A percentile compares a stretch with the other conserved stretches of the same genome.
Evolutionary conservation across 2,113 vertebrate genomes (phyloP).

Genomic region (Amazona guildingii): DNA sequence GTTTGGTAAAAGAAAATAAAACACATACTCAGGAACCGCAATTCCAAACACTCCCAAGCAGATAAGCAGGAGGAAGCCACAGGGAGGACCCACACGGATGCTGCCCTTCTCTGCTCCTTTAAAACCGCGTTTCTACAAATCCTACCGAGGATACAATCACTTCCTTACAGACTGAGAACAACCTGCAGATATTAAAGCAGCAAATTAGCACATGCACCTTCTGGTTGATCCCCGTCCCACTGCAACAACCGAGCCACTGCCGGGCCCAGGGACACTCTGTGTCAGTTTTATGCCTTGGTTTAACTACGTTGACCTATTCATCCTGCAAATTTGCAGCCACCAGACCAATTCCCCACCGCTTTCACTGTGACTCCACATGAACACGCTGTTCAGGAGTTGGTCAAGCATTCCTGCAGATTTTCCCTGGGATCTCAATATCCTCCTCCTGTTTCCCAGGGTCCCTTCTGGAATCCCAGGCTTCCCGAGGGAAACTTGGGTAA

Average conservation of each 20-base stretch:
- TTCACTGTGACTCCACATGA: fast-evolving
- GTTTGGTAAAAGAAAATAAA: background rate
- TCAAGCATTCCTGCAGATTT: fast-evolving
- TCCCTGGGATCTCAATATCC: fast-evolving
- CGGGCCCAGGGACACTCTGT: background rate
- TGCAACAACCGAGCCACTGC: background rate
- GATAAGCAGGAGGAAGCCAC: background rate
- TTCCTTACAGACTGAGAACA: too few species aligned
- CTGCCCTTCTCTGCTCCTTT: background rate
- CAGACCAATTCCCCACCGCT: fast-evolving
- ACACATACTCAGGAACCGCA: background rate
- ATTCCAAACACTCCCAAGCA: background rate
- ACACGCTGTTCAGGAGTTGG: fast-evolving
- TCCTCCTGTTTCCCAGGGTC: background rate
- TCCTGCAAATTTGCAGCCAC: fast-evolving
- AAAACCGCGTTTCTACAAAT: background rate
- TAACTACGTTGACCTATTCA: background rate
- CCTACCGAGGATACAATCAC: fast-evolving
- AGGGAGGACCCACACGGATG: fast-evolving
- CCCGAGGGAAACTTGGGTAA: background rate
- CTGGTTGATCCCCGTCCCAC: background rate
- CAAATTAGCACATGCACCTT: background rate
- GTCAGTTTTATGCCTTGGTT: background rate
- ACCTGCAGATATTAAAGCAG: background rate
- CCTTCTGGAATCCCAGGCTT: background rate